Percentiles rank a stretch among this genome's conserved stretches.
Conservation (phyloP, 2,113 vertebrate genomes). For the Melanocharis versteri region DNA sequence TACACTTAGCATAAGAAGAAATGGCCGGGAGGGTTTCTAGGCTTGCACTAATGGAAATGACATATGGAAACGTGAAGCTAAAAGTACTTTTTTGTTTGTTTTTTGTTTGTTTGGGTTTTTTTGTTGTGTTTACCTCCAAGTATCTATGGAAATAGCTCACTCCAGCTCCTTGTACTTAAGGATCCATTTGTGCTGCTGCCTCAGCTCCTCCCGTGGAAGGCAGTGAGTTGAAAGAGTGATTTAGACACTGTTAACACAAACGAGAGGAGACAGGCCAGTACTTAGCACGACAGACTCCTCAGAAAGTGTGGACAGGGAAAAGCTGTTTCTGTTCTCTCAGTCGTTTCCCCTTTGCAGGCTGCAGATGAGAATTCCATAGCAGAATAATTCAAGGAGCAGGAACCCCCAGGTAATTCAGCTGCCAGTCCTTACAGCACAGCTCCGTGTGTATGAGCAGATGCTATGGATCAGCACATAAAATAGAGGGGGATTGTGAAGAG, state of each 20-base stretch:
- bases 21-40: background rate
- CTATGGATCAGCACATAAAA: background rate
- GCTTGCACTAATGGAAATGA: background rate
- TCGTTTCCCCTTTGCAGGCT: slow-evolving; percentile 39
- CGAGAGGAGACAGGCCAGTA: slow-evolving; percentile 57
- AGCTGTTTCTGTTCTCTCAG: slow-evolving; percentile 61
- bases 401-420: slow-evolving; percentile 28
- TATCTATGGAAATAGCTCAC: background rate
- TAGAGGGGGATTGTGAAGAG: background rate
- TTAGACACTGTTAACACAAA: slow-evolving; percentile 55
- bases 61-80: background rate
- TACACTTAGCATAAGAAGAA: background rate
- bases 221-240: slow-evolving; percentile 47
- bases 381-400: slow-evolving; percentile 45
- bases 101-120: background rate
- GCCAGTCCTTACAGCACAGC: slow-evolving; percentile 23
- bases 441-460: background rate
- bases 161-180: background rate
- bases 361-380: slow-evolving; percentile 57
- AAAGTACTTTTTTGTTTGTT: background rate
- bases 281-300: slow-evolving; percentile 36
- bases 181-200: background rate
- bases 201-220: slow-evolving; percentile 22
- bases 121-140: background rate
- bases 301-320: slow-evolving; percentile 63